Percentiles rank a stretch among this genome's conserved stretches.
Evolutionary conservation across 1,140 invertebrate species (phyloP).

Genomic region (Oscheius sp.): DNA sequence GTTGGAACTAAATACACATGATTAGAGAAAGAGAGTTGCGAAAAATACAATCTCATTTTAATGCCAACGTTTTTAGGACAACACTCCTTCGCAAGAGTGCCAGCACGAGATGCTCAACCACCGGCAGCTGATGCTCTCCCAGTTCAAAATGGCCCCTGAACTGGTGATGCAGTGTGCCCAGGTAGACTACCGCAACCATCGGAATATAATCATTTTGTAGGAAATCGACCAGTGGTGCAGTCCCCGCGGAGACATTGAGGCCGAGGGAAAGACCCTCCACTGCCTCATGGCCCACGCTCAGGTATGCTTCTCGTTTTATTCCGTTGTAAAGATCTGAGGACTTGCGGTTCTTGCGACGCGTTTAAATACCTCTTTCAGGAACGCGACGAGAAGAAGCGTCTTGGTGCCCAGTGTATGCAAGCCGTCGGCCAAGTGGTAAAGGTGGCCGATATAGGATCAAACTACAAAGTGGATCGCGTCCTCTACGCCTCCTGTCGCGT

Average conservation of each 20-base stretch:
- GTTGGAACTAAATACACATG: neutral
- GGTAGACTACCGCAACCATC: slow-evolving; percentile 78
- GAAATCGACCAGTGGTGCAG: slow-evolving; percentile 71
- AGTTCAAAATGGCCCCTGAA: slow-evolving; percentile 86
- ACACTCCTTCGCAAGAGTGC: slow-evolving; percentile 70
- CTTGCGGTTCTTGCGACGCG: no score
- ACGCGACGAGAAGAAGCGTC: slow-evolving; percentile 47
- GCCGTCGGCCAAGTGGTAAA: slow-evolving; percentile 53
- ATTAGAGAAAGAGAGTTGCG: neutral
- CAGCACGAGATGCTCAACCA: slow-evolving; percentile 81
- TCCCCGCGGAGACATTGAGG: slow-evolving; percentile 66
- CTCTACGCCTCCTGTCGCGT: slow-evolving; percentile 53
- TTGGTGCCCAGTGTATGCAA: slow-evolving; percentile 52
- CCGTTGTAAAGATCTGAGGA: neutral
- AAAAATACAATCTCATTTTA: no score
- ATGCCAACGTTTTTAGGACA: slow-evolving; percentile 1
- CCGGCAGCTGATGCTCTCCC: slow-evolving; percentile 82
- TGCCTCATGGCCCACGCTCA: slow-evolving; percentile 87
- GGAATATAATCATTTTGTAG: slow-evolving; percentile 58
- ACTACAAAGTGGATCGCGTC: slow-evolving; percentile 61
- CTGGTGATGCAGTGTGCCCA: slow-evolving; percentile 81
- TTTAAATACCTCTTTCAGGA: slow-evolving; percentile 22
- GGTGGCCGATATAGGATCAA: slow-evolving; percentile 57
- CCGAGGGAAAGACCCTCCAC: slow-evolving; percentile 84
- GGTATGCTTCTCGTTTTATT: neutral